Evolutionary conservation across 2,797 vertebrate species (phyloP).

Genomic region (Enteromius thamalakanensis): DNA sequence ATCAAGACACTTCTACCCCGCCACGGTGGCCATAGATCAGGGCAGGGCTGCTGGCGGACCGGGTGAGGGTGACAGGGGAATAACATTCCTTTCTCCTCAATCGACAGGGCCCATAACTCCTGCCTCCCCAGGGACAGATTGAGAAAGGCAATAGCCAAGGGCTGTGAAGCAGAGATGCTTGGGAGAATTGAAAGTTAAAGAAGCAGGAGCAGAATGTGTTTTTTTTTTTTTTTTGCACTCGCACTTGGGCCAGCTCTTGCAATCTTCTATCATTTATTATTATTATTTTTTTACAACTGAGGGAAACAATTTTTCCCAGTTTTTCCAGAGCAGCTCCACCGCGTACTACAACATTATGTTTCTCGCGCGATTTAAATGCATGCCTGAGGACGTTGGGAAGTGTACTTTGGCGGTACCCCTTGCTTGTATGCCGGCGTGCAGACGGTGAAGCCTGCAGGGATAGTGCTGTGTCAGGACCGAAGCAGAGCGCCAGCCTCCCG

Average conservation of each 20-base stretch:
- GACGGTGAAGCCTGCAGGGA: conserved; percentile 33
- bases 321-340: not conserved
- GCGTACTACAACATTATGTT: not conserved
- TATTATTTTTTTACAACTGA: conserved; percentile 5
- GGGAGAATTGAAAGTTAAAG: conserved; percentile 98
- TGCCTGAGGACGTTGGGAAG: conserved; percentile 1
- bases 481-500: conserved; percentile 27
- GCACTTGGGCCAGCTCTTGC: not conserved
- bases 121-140: conserved; percentile 98
- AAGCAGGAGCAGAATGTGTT: conserved; percentile 76
- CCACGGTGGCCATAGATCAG: conserved; percentile 91
- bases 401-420: not conserved
- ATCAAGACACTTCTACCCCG: conserved; percentile 79
- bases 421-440: conserved; percentile 7
- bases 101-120: conserved; percentile 99
- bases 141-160: conserved; percentile 98
- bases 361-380: not conserved
- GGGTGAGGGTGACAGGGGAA: conserved; percentile 95
- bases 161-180: conserved; percentile 97
- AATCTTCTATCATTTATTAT: conserved; percentile 9
- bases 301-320: not conserved
- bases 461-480: conserved; percentile 55
- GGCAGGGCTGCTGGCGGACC: conserved; percentile 86
- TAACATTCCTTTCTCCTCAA: conserved; percentile 99
- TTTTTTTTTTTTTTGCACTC: not conserved